Evolutionary conservation across 1,140 invertebrate genomes (phyloP), one percentile per base, ranked within the genome.

Genomic region (Teleopsis dalmanni): DNA sequence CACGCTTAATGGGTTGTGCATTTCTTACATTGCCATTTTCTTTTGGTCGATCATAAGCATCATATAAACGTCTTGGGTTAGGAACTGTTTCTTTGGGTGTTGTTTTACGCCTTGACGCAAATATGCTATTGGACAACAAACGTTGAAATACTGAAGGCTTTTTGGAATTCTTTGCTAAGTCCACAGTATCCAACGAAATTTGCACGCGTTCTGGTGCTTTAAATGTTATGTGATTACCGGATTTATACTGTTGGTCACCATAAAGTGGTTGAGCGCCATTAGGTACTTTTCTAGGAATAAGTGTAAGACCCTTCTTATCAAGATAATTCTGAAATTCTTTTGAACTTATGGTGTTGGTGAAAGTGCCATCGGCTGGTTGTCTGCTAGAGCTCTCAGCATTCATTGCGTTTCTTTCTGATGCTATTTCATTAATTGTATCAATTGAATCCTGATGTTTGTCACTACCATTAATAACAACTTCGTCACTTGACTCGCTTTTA

Each of bases 301-400:
- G 29, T 0, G 55, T 50, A 27, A 70, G 42, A 1, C 66, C 68
- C 45, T 70, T 70, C 41, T 61, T 57, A 13, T 66, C 57, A 26
- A 70, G 48, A 45, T 66, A 70, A 2, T 64, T 56, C 35, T 68
- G 62, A 34, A 70, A 70, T 38, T 70, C 67, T 25, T 68, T 59
- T 7, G 65, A 70, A 26, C 56, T 70, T 4, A 70, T 64, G 9
- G 67, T 70, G 34, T 70, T 68, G 36, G 66, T 68, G 36, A 67
- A 69, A 4, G 63, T 57, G 35, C 59, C 55, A n/a, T 50, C 50
- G 23, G 48, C 34, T 33, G 37, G 44, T 27, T 34, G 14, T 23
- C 40, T 7, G n/a, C 27, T n/a, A 19, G 36, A 38, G 6, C 26
- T 22, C 22, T 40, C 33, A 22, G 1, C 11, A 21, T 43, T 34